These are phyloP conservation scores for Pteropus rufus DNA, from an alignment of 2,797 vertebrate species.

Conservation along the genomic window DNA sequence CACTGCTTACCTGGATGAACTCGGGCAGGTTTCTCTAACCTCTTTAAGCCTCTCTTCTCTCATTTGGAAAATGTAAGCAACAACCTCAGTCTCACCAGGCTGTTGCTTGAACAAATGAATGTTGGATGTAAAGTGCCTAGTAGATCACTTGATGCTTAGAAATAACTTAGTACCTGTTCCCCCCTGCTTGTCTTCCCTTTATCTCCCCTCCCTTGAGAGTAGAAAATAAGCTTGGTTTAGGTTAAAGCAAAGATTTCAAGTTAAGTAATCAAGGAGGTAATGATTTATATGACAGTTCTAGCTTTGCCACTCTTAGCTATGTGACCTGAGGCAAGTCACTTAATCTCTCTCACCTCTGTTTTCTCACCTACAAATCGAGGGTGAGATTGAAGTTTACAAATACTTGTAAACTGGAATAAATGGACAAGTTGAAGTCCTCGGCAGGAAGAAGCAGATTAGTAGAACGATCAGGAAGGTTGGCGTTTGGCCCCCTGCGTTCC, in stretches of 20 bases:
- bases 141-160: neutral
- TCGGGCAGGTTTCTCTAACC: neutral
- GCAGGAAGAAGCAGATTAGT: neutral
- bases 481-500: neutral
- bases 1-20: neutral
- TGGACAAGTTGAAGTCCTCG: neutral
- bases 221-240: slow-evolving; percentile 7
- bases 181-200: neutral
- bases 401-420: slow-evolving; percentile 2
- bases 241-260: slow-evolving; percentile 20
- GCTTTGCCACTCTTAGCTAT: neutral
- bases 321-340: neutral
- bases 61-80: neutral
- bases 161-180: neutral
- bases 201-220: neutral
- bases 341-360: neutral
- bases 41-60: neutral
- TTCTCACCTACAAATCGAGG: slow-evolving; percentile 35
- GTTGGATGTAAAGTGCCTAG: neutral
- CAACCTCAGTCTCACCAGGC: neutral
- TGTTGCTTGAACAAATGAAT: slow-evolving; percentile 33
- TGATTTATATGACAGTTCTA: neutral
- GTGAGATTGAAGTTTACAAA: neutral
- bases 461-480: neutral
- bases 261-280: neutral